Conservation (phyloP, 1,140 invertebrate genomes). For the Gryllus bimaculatus region DNA sequence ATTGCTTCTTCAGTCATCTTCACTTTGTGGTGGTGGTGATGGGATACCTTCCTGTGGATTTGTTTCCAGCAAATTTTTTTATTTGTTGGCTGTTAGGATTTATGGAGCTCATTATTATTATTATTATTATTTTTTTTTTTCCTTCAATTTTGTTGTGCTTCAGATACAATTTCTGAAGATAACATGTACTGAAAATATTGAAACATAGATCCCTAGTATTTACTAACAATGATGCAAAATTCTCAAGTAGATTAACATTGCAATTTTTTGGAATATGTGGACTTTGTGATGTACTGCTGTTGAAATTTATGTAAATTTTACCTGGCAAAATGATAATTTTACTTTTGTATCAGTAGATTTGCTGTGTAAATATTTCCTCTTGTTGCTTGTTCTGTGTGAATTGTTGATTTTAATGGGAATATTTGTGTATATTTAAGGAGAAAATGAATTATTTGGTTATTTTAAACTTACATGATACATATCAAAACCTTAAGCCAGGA, state of each 20-base stretch:
- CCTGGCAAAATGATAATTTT: neutral
- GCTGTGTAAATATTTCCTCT: neutral
- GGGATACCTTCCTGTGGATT: neutral
- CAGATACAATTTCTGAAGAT: neutral
- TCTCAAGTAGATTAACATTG: neutral
- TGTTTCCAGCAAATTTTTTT: neutral
- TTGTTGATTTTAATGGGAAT: neutral
- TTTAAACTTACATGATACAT: slow-evolving; percentile 6
- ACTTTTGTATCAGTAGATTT: neutral
- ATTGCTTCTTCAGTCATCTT: neutral
- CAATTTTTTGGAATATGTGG: neutral
- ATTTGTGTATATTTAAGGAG: neutral
- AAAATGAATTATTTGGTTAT: neutral
- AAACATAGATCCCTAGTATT: neutral
- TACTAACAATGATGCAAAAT: neutral
- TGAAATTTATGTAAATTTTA: neutral
- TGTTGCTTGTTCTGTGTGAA: neutral
- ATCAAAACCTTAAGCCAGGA: neutral
- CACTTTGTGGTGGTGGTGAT: neutral
- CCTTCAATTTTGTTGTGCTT: neutral
- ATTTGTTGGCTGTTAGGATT: neutral
- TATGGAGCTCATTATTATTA: neutral
- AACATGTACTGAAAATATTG: neutral
- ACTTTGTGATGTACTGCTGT: neutral
- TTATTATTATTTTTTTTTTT: neutral